A percentile compares a stretch with the other conserved stretches of the same genome.
phyloP scores from a whole-genome alignment of 1,140 invertebrate species.

The Bombus haemorrhoidalis region DNA sequence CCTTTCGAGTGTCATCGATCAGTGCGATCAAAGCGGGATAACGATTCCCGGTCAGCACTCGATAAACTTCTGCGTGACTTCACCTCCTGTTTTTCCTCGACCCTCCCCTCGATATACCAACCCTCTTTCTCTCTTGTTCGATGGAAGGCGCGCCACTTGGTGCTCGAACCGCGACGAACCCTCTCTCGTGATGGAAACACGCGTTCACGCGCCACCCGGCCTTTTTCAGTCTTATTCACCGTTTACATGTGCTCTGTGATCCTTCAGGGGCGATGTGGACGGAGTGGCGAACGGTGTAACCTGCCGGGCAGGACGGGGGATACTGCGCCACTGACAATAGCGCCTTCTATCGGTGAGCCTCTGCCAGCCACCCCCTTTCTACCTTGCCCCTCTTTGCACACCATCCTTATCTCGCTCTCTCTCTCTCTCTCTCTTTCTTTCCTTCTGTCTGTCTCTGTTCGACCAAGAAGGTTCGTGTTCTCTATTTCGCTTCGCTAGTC shows the following conservation, averaged over 20 bases:
- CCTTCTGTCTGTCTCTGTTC: conserved; percentile 86
- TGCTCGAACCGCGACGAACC: neutral
- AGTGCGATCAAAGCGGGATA: neutral
- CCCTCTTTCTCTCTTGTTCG: neutral
- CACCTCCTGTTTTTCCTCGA: neutral
- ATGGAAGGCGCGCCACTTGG: neutral
- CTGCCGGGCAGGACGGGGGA: conserved; percentile 69
- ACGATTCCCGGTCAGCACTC: neutral
- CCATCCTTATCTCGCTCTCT: neutral
- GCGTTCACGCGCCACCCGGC: neutral
- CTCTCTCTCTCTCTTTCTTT: conserved; percentile 86
- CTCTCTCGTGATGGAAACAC: neutral
- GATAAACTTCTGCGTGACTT: neutral
- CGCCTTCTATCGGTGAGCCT: conserved; percentile 71
- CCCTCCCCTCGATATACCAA: neutral
- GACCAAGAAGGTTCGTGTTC: conserved; percentile 85
- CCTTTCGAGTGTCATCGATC: conserved; percentile 28
- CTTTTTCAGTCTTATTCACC: conserved; percentile 52
- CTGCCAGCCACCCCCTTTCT: conserved; percentile 43
- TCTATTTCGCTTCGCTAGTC: conserved; percentile 61
- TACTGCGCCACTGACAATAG: conserved; percentile 76
- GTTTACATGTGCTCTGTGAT: conserved; percentile 63
- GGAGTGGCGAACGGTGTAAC: conserved; percentile 73
- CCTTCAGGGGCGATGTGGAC: conserved; percentile 69
- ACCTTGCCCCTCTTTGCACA: conserved; percentile 32